Evolutionary conservation across 2,888 invertebrate species (phyloP), one percentile per base, ranked within the genome.

Genomic region (Andrena haemorrhoa): DNA sequence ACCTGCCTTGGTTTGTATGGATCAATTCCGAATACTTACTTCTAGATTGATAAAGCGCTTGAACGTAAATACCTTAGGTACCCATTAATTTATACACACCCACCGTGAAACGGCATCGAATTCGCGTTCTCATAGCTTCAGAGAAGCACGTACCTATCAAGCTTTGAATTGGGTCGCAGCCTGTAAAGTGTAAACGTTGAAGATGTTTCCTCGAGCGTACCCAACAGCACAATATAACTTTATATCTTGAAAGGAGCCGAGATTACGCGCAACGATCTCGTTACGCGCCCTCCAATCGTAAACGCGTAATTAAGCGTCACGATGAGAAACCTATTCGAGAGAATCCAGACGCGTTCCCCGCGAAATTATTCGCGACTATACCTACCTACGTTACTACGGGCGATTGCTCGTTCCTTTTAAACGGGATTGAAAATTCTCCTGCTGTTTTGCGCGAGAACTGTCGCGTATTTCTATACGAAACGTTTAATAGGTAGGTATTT

Each of bases 241-340:
- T 75, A 31, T 23, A 26, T 56, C 16, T 64, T 1, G 33, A 75
- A 75, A 16, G 23, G 16, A 47, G 12, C 10, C 33, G 35, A 53
- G 63, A 47, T 41, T 63, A 16, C 58, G 26, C 29, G 31, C n/a
- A 33, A 53, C 29, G 33, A 35, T 33, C 41, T 16, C 41, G 41
- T 41, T 1, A 61, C 29, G 73, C 12, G 51, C 31, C 29, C 8
- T 49, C 20, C 10, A 16, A 29, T 65, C 41, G 74, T 51, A 23
- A 63, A 63, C 26, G 41, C 53, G 0, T 31, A 58, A 73, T 74
- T 65, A 66, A 66, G 12, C 47, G 26, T 1, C 4, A 1, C 23
- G 71, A 23, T 29, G 3, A 10, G 8, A 29, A 16, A n/a, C 49
- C 6, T 41, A 35, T 35, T 35, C 49, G n/a, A n/a, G 16, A 23